Evolutionary conservation across 2,113 vertebrate genomes (phyloP).

Genomic region (Leptosomus discolor): DNA sequence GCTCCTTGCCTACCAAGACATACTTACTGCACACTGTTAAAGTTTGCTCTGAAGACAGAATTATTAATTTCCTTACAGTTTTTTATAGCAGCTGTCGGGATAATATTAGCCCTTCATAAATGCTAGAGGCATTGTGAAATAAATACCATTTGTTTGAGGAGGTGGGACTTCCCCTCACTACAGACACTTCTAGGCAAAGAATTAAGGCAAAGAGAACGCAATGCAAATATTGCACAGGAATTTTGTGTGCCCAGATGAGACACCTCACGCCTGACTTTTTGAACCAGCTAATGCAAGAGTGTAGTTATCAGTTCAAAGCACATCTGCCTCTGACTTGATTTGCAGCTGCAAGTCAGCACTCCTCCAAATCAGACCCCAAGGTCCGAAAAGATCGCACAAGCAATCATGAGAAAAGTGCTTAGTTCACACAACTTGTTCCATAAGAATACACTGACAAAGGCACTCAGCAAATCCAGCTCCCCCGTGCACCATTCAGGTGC

Average conservation of each 20-base stretch:
- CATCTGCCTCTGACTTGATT: not conserved
- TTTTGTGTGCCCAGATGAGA: not conserved
- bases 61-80: not conserved
- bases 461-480: not conserved
- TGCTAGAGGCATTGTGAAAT: not conserved
- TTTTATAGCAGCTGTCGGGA: not conserved
- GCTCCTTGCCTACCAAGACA: not conserved
- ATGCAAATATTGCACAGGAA: not conserved
- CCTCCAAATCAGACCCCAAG: not conserved
- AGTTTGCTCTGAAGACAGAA: not conserved
- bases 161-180: not conserved
- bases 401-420: not conserved
- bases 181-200: not conserved
- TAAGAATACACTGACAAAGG: not conserved
- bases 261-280: not conserved
- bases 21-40: not conserved
- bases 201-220: not conserved
- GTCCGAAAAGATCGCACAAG: not conserved
- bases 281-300: not conserved
- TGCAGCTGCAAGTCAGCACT: not conserved
- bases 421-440: not conserved
- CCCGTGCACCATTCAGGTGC: rapidly evolving
- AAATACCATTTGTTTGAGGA: not conserved
- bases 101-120: not conserved
- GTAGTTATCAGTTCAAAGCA: not conserved